Conservation (phyloP, 2,888 invertebrate species). For the Panopea generosa region DNA sequence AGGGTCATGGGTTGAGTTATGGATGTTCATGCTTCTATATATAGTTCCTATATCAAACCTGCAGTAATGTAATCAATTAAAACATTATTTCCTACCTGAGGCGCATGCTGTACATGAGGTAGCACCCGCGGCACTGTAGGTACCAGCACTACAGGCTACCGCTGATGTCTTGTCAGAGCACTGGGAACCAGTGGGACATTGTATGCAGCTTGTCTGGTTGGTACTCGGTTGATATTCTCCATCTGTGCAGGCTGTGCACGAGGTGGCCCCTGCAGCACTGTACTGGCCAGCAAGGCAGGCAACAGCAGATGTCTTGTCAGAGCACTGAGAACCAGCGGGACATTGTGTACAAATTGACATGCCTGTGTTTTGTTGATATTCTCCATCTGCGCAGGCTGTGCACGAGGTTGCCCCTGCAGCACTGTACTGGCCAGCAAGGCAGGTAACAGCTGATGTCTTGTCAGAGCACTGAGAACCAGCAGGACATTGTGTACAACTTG, state of each 20-base stretch:
- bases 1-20: too few species aligned
- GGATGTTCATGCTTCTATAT: too few species aligned
- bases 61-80: too few species aligned
- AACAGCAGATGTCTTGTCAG: conserved; percentile 21
- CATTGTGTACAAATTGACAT: conserved; percentile 70
- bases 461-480: conserved; percentile 64
- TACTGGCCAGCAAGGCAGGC: conserved; percentile 61
- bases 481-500: conserved; percentile 41
- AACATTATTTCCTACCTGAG: conserved; percentile 55
- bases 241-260: conserved; percentile 61
- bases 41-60: too few species aligned
- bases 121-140: conserved; percentile 44
- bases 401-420: conserved; percentile 44
- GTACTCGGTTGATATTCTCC: conserved; percentile 70
- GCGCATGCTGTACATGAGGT: conserved; percentile 56
- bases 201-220: conserved; percentile 65
- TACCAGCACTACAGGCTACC: conserved; percentile 45
- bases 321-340: conserved; percentile 69
- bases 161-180: conserved; percentile 68
- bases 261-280: conserved; percentile 72
- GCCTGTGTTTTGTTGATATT: conserved; percentile 27
- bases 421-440: conserved; percentile 61
- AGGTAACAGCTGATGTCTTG: conserved; percentile 54
- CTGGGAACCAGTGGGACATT: conserved; percentile 70
- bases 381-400: conserved; percentile 40